These are phyloP conservation scores for Ptilorrhoa leucosticta DNA, from an alignment of 2,113 vertebrate genomes.

Conservation along the genomic window DNA sequence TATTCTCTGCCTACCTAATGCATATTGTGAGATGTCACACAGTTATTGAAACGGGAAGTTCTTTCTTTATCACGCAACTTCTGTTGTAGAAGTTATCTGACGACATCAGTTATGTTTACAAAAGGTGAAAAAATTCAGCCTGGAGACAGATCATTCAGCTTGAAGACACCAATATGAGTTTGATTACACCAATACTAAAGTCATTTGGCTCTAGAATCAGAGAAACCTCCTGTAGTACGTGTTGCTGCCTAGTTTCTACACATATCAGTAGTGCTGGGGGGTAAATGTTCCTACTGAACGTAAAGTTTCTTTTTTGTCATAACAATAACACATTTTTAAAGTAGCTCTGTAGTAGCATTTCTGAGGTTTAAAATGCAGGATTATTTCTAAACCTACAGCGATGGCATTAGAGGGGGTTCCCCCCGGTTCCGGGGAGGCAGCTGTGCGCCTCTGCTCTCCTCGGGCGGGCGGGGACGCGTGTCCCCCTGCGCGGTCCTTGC, in stretches of 20 bases:
- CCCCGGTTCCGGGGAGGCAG: fast-evolving
- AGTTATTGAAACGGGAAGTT: not conserved
- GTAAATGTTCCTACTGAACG: not conserved
- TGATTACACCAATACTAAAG: not conserved
- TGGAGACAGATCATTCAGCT: too few relatives aligned
- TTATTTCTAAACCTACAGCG: fast-evolving
- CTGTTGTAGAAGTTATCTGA: not conserved
- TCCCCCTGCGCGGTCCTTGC: fast-evolving
- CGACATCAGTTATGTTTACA: fast-evolving
- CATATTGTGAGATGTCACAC: not conserved
- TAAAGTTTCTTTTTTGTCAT: not conserved
- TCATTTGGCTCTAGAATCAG: not conserved
- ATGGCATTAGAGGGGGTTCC: fast-evolving
- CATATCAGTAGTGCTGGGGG: fast-evolving
- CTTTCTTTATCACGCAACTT: not conserved
- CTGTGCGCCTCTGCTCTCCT: fast-evolving
- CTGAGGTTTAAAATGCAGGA: not conserved
- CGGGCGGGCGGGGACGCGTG: not conserved
- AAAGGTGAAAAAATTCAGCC: not conserved
- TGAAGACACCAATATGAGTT: not conserved
- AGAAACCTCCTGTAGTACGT: fast-evolving
- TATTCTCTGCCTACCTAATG: not conserved
- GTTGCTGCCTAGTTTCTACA: not conserved
- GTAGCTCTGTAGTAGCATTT: too few relatives aligned
- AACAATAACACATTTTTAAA: not conserved